phyloP scores from a whole-genome alignment of 2,113 vertebrate genomes.

The Microcebus lehilahytsara region DNA sequence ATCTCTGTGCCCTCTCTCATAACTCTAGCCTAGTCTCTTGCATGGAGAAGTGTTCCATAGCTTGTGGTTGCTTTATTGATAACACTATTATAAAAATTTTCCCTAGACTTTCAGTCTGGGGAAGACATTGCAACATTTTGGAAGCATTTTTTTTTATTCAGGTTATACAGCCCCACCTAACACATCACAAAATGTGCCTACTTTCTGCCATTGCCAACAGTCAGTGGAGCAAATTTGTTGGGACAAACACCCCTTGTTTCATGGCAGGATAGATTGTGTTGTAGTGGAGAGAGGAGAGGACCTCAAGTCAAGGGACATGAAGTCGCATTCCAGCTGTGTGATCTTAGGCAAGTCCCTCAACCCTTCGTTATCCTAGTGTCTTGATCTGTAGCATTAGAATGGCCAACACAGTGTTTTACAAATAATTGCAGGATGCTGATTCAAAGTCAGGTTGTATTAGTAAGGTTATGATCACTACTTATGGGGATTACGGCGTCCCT shows the following conservation, averaged over 20 bases:
- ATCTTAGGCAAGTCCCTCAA: neutral
- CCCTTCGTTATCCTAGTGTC: neutral
- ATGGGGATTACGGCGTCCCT: neutral
- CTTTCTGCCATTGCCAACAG: neutral
- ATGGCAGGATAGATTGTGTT: neutral
- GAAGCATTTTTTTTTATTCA: neutral
- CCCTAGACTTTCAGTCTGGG: neutral
- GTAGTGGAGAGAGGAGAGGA: neutral
- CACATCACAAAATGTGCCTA: neutral
- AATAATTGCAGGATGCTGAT: neutral
- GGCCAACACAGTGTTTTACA: neutral
- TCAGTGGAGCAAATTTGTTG: neutral
- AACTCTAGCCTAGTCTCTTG: neutral
- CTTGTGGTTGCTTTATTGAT: neutral
- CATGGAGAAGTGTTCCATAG: neutral
- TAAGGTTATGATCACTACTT: neutral
- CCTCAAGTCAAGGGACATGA: neutral
- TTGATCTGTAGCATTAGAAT: neutral
- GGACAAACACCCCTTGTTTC: neutral
- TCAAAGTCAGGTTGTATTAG: neutral
- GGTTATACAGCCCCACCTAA: neutral
- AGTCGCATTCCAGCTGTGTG: neutral
- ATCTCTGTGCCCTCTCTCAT: neutral
- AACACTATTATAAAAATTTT: neutral
- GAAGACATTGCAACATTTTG: neutral